Conservation (phyloP, 2,113 vertebrate species). For the Tychaedon coryphoeus region DNA sequence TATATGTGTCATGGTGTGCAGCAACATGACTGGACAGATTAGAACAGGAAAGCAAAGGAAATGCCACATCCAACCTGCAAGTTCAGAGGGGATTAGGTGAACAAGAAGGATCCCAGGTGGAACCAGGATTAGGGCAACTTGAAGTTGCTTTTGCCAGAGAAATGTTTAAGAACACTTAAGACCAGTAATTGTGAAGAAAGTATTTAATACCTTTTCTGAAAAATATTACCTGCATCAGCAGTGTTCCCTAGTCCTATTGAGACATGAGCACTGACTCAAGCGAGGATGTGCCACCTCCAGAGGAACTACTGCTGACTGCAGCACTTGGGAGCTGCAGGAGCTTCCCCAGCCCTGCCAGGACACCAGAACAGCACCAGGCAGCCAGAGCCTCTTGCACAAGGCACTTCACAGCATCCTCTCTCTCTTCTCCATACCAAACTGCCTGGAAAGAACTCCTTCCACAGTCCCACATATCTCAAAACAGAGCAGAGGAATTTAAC, state of each 20-base stretch:
- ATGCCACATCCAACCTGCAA: not conserved
- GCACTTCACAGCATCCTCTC: not conserved
- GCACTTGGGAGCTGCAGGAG: not conserved
- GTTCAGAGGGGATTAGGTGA: not conserved
- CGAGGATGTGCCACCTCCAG: not conserved
- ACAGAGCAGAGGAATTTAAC: not conserved
- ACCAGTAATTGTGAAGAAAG: not conserved
- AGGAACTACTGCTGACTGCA: not conserved
- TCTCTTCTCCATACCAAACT: not conserved
- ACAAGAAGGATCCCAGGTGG: conserved; percentile 2
- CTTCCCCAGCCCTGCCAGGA: fast-evolving
- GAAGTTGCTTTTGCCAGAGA: not conserved
- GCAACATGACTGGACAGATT: conserved; percentile 40
- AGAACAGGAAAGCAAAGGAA: not conserved
- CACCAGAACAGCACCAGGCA: fast-evolving
- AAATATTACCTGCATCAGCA: not conserved
- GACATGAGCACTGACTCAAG: not conserved
- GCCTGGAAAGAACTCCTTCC: not conserved
- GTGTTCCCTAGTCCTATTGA: not conserved
- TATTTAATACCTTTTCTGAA: not conserved
- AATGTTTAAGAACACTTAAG: conserved; percentile 5
- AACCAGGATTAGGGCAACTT: conserved; percentile 3
- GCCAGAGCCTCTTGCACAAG: not conserved
- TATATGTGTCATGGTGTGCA: not conserved
- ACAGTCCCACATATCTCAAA: not conserved